Percentiles rank a stretch among this genome's conserved stretches.
These are phyloP conservation scores for Trichacis sp. DNA, from an alignment of 2,888 invertebrate genomes.

Conservation along the genomic window DNA sequence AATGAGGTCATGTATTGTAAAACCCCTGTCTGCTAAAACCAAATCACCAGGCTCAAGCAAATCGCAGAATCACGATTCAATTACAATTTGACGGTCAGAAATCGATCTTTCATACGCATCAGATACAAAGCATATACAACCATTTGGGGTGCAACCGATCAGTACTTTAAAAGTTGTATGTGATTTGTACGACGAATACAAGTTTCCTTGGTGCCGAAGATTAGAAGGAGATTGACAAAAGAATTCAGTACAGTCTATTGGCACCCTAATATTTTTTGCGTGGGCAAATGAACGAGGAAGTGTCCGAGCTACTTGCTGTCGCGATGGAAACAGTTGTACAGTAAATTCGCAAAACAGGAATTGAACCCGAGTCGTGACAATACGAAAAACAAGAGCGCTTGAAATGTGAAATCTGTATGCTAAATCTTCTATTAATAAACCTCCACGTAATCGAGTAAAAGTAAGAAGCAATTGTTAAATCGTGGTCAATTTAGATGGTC, in stretches of 20 bases:
- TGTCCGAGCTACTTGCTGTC: too few species aligned
- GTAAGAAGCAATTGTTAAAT: neutral
- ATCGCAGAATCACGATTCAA: constrained; percentile 27
- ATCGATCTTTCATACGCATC: constrained; percentile 40
- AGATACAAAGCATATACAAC: constrained; percentile 36
- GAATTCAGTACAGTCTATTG: constrained; percentile 40
- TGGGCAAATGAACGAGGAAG: too few species aligned
- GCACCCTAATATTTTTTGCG: neutral
- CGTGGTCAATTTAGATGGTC: neutral
- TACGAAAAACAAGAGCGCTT: neutral
- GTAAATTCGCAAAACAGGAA: neutral
- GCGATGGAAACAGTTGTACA: neutral
- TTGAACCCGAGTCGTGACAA: neutral
- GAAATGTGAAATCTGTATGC: neutral
- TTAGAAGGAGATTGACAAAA: constrained; percentile 35
- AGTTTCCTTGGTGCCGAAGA: too few species aligned
- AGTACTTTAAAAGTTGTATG: constrained; percentile 39
- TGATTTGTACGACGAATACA: constrained; percentile 38
- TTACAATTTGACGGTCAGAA: constrained; percentile 33
- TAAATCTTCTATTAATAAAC: neutral
- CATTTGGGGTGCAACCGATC: constrained; percentile 36
- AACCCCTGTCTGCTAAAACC: too few species aligned
- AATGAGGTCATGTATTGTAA: too few species aligned
- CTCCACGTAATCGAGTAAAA: neutral
- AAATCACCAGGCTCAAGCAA: constrained; percentile 32